Conservation (phyloP, 2,797 vertebrate species). For the Pangasius macronema region DNA sequence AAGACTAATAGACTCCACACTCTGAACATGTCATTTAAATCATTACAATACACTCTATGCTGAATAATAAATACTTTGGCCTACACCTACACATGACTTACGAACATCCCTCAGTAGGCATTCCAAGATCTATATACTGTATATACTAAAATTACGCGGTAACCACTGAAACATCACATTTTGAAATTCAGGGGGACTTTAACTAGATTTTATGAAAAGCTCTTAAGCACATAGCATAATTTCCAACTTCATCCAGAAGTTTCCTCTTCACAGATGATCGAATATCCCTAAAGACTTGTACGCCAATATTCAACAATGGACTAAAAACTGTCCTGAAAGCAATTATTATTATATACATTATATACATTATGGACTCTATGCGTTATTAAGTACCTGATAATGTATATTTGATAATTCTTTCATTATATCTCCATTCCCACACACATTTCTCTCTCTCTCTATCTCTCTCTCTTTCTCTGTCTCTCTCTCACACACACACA, state of each 20-base stretch:
- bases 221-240: neutral
- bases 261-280: neutral
- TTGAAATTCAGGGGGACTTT: neutral
- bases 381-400: conserved; percentile 5
- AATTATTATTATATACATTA: neutral
- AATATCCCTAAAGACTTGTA: neutral
- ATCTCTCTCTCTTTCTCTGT: too few species aligned
- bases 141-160: neutral
- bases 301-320: neutral
- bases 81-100: neutral
- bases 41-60: neutral
- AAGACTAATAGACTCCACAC: neutral
- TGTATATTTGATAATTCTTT: neutral
- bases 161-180: neutral
- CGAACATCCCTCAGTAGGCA: neutral
- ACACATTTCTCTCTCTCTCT: neutral
- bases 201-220: neutral
- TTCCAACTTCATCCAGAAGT: neutral
- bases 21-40: neutral
- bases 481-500: neutral
- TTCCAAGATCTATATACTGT: neutral
- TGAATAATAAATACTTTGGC: neutral
- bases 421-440: neutral
- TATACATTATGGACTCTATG: neutral
- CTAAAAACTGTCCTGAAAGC: neutral